These are phyloP conservation scores for Calcarius ornatus DNA, from an alignment of 2,113 vertebrate species.

Conservation along the genomic window DNA sequence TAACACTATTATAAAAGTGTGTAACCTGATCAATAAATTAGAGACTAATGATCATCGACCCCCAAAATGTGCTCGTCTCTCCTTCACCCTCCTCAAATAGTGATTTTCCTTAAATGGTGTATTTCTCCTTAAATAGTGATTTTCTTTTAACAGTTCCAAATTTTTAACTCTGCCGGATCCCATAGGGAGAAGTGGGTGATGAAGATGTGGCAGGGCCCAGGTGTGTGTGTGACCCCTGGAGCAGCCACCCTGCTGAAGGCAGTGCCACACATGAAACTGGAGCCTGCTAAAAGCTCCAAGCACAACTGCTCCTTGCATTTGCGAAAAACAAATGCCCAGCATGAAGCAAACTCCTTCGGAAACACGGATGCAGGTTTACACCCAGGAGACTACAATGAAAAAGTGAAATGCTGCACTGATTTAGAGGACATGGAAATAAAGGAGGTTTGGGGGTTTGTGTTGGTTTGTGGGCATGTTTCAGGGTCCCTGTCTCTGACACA, in stretches of 20 bases:
- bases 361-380: background rate
- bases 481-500: background rate
- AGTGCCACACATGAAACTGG: background rate
- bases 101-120: too few relatives aligned
- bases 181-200: fast-evolving
- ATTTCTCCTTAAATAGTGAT: too few relatives aligned
- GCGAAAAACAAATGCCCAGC: background rate
- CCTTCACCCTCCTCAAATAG: too few relatives aligned
- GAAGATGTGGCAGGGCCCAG: background rate
- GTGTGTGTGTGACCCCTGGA: background rate
- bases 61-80: too few relatives aligned
- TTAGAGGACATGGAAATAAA: background rate
- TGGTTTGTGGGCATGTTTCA: background rate
- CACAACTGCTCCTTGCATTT: background rate
- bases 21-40: too few relatives aligned
- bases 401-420: background rate
- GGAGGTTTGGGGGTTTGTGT: fast-evolving
- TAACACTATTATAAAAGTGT: too few relatives aligned
- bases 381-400: background rate
- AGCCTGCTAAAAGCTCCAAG: background rate
- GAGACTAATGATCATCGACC: too few relatives aligned
- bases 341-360: background rate
- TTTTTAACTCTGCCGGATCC: background rate
- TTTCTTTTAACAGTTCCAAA: too few relatives aligned
- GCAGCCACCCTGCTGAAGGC: background rate